These are phyloP conservation scores for Platalea minor DNA, from an alignment of 2,797 vertebrate species.

Conservation along the genomic window DNA sequence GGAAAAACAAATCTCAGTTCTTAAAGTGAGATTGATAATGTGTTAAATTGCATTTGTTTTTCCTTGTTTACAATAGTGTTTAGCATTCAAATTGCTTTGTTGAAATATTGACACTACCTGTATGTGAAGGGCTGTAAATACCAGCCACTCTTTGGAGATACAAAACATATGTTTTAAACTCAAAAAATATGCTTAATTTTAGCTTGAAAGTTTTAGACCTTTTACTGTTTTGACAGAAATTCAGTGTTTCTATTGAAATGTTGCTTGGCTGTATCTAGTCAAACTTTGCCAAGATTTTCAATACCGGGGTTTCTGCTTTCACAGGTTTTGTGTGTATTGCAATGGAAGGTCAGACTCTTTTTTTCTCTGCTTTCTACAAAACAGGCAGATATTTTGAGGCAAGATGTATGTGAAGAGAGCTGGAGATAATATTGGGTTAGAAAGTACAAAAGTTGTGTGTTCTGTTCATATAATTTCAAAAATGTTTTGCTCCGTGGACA, in stretches of 20 bases:
- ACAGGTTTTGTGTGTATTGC: not conserved
- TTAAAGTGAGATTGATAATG: not conserved
- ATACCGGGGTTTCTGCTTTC: not conserved
- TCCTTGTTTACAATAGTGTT: not conserved
- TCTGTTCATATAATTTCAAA: not conserved
- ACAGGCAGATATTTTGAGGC: not conserved
- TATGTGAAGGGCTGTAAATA: constrained; percentile 8
- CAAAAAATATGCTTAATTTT: not conserved
- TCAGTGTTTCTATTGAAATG: not conserved
- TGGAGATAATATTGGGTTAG: not conserved
- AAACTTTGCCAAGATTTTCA: not conserved
- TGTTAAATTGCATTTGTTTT: not conserved
- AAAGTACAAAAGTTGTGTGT: not conserved
- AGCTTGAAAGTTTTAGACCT: constrained; percentile 2
- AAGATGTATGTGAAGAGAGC: not conserved
- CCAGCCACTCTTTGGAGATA: not conserved
- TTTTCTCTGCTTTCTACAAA: not conserved
- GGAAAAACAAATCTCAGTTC: not conserved
- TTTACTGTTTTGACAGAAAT: not conserved
- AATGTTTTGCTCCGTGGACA: not conserved
- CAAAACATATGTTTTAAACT: constrained; percentile 5
- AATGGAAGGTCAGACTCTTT: not conserved
- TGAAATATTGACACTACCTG: constrained; percentile 14
- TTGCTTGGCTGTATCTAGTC: constrained; percentile 26
- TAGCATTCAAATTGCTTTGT: not conserved